Base-by-base conservation (phyloP, 2,113 vertebrate genomes). In the Cryptomyrus ogoouensis region DNA sequence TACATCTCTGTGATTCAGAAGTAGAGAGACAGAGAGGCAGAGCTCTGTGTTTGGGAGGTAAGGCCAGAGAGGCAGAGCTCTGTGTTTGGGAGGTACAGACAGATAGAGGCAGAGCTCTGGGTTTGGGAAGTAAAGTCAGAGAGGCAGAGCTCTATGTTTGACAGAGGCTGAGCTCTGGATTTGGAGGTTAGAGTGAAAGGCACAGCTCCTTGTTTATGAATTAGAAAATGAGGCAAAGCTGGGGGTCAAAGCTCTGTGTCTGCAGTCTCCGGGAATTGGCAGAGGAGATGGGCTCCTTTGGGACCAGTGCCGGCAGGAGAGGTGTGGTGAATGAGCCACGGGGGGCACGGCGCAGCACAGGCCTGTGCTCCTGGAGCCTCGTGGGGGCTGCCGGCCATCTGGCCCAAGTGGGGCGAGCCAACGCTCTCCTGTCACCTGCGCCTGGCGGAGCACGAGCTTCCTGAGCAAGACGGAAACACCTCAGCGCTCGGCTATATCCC, bases 351-450 rank as follows among this genome's bases (percentile, higher is more conserved):
- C 0, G 74, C 35, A 42, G 74, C 74, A 84, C 83, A 84, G 83
- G 39, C 83, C 83, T 84, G 83, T 44, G 50, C 50, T 56, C 53
- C 49, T 42, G 53, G 87, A 88, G 17, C 35, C 52, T 88, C 56
- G 39, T 35, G 42, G 53, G 87, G 87, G 87, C 87, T 46, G 52
- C 85, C 3, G 35, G 49, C 87, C 87, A 88, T 88, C 87, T 88
- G 87, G 87, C 87, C 87, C 42, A 39, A 58, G 39, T 62, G 31
- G 31, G 53, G 39, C 39, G 87, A 62, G 53, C 87, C 87, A 88
- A 62, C 17, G 50, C 46, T 13, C 56, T 88, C 53, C 87, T n/a
- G 56, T 88, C 87, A 88, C 87, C 87, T 88, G 87, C 35, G 87
- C 53, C 87, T 56, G 87, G 53, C 31, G 50, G 56, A 62, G 19